phyloP scores from a whole-genome alignment of 2,113 vertebrate species.

The Spea bombifrons region DNA sequence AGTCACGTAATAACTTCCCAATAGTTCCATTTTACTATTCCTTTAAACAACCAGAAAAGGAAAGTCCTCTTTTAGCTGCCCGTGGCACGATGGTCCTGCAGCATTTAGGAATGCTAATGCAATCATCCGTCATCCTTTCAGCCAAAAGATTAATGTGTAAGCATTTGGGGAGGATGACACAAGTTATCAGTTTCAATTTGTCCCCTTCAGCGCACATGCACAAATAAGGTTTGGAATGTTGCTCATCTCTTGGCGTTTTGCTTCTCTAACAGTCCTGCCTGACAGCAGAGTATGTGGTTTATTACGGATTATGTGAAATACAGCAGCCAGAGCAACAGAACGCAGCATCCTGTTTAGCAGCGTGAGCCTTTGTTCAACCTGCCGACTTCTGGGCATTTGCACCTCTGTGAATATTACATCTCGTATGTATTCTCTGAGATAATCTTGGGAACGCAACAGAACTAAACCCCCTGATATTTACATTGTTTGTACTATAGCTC shows the following conservation, averaged over 20 bases:
- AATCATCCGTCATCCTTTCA: conserved; percentile 30
- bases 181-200: conserved; percentile 47
- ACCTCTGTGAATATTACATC: neutral
- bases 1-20: no score
- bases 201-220: conserved; percentile 41
- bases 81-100: conserved; percentile 26
- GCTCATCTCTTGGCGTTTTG: conserved; percentile 25
- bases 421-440: neutral
- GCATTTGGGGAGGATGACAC: conserved; percentile 43
- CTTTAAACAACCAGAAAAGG: neutral
- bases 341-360: conserved; percentile 8
- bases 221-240: conserved; percentile 34
- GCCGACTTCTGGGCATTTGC: neutral
- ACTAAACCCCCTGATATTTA: no score
- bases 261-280: conserved; percentile 8
- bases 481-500: no score
- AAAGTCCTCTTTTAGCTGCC: conserved; percentile 8
- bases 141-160: conserved; percentile 40
- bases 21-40: neutral
- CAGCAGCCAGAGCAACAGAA: conserved; percentile 1
- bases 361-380: neutral
- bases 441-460: no score
- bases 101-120: conserved; percentile 31
- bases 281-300: conserved; percentile 25
- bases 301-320: conserved; percentile 35